These are phyloP conservation scores for Phylloscopus trochilus DNA, from an alignment of 2,113 vertebrate species.

Conservation along the genomic window DNA sequence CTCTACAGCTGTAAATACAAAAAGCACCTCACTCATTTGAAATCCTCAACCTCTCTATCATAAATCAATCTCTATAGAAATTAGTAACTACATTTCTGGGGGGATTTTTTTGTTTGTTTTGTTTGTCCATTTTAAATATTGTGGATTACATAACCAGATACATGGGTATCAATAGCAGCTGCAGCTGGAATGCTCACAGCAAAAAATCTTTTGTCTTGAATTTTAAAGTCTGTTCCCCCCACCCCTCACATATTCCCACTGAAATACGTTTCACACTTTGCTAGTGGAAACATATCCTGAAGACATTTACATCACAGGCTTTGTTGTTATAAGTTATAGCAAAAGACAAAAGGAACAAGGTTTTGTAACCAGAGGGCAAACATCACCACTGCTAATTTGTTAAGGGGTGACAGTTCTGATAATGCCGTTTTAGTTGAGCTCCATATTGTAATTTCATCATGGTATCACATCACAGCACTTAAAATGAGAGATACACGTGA, in stretches of 20 bases:
- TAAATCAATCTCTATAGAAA: neutral
- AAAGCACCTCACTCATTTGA: neutral
- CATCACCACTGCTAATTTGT: constrained; percentile 58
- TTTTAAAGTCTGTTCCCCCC: too few species aligned
- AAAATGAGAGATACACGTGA: constrained; percentile 36
- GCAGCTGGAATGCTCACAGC: too few species aligned
- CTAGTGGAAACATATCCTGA: constrained; percentile 51
- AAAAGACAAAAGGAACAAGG: constrained; percentile 63
- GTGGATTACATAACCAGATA: neutral
- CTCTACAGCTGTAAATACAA: neutral
- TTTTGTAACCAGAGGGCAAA: constrained; percentile 63
- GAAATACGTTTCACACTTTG: constrained; percentile 29
- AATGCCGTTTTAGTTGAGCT: constrained; percentile 34
- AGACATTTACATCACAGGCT: constrained; percentile 35
- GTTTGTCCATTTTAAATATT: neutral
- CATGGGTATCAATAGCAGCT: too few species aligned
- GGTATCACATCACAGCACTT: constrained; percentile 31
- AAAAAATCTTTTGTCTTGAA: too few species aligned
- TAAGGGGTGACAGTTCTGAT: constrained; percentile 65
- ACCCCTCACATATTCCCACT: neutral
- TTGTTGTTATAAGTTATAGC: constrained; percentile 62
- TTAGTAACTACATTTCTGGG: neutral
- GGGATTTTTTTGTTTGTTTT: neutral
- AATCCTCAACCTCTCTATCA: neutral
- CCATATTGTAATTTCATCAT: constrained; percentile 59